phyloP scores from a whole-genome alignment of 2,797 vertebrate genomes.

The Lacerta viridis region DNA sequence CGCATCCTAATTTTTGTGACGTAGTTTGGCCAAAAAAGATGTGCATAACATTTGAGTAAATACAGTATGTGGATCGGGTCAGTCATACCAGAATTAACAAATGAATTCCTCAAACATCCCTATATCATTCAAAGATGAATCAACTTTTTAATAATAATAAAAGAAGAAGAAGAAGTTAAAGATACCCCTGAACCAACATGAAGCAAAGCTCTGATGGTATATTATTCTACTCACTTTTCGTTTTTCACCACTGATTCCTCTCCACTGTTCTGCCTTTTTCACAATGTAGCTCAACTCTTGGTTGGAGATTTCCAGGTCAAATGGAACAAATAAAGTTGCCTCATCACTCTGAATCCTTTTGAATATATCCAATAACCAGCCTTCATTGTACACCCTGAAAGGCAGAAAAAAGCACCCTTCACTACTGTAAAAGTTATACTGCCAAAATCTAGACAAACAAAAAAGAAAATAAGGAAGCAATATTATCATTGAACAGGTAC shows the following conservation, averaged over 20 bases:
- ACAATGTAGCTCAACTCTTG: constrained; percentile 93
- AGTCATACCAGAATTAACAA: too few species aligned
- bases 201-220: not conserved
- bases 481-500: too few species aligned
- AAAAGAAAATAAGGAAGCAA: too few species aligned
- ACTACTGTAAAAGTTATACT: too few species aligned
- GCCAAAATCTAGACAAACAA: too few species aligned
- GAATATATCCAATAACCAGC: constrained; percentile 88
- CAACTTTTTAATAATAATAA: not conserved
- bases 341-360: constrained; percentile 87
- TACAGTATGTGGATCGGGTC: not conserved
- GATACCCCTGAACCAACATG: not conserved
- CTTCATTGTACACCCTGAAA: constrained; percentile 86
- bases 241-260: constrained; percentile 90
- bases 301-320: constrained; percentile 92
- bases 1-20: too few species aligned
- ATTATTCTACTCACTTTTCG: constrained; percentile 85
- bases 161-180: not conserved
- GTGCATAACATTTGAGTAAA: too few species aligned
- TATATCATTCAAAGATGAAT: not conserved
- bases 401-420: not conserved
- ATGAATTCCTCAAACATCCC: too few species aligned
- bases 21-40: too few species aligned
- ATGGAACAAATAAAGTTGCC: constrained; percentile 86
- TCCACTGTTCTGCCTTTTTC: constrained; percentile 92